Conservation (phyloP, 2,113 vertebrate genomes). For the Pontoporia blainvillei region DNA sequence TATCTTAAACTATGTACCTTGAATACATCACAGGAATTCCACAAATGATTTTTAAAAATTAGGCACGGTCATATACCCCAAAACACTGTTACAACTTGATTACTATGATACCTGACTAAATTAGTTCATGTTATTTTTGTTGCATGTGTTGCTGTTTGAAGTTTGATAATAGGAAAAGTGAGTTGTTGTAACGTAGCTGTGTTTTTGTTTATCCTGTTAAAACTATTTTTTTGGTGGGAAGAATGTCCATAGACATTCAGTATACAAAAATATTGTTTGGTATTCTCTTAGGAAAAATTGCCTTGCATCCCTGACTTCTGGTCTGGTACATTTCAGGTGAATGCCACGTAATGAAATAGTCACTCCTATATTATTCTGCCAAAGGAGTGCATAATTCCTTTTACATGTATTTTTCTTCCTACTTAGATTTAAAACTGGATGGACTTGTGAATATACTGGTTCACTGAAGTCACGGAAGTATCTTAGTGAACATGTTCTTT, state of each 20-base stretch:
- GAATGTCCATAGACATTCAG: background rate
- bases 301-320: background rate
- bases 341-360: background rate
- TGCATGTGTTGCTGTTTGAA: background rate
- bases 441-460: background rate
- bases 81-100: background rate
- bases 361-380: background rate
- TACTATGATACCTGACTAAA: background rate
- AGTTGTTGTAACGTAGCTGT: background rate
- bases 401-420: background rate
- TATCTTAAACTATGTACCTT: slow-evolving; percentile 14
- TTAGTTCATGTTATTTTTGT: slow-evolving; percentile 1
- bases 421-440: background rate
- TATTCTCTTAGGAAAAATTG: background rate
- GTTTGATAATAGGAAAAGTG: background rate
- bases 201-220: background rate
- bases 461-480: background rate
- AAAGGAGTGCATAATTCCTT: background rate
- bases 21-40: slow-evolving; percentile 24
- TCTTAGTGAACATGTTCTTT: background rate
- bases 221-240: slow-evolving; percentile 6
- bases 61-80: background rate
- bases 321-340: background rate
- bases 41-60: slow-evolving; percentile 24
- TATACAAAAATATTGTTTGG: background rate